Evolutionary conservation across 2,888 invertebrate genomes (phyloP), one percentile per base, ranked within the genome.

Genomic region (Schizaphis graminum): DNA sequence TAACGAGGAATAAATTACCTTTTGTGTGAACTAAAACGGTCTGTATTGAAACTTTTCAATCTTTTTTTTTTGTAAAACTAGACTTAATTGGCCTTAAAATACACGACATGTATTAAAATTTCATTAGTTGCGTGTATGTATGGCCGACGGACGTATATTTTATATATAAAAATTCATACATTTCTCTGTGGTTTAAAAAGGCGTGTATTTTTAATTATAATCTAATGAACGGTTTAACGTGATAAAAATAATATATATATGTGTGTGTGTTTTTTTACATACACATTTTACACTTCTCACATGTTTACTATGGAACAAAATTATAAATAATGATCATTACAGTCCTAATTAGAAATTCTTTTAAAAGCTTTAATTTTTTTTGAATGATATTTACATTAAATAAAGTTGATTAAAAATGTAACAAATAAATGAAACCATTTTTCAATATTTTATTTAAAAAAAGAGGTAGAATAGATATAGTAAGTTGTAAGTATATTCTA

Each of bases 171-270:
- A 91, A 77, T 77, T 53, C 49, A 84, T 53, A 67, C 11, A 84
- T 84, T 84, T 84, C 35, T 49, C 21, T 84, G 77, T 44, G 77
- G 77, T 91, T 85, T 84, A 56, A 85, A 91, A 91, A 91, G 35
- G 91, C 91, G 91, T 91, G 53, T 28, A 91, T 53, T 91, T 91
- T 91, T 91, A 84, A 91, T 84, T 85, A 91, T 84, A 91, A 91
- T 91, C 35, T 77, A 91, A 91, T 84, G 84, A 56, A 91, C 28
- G 28, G 84, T 56, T 91, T 67, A 67, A 67, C 67, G n/a, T 35
- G 67, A 67, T 67, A 35, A 67, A 67, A 61, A 61, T 28, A 28
- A 61, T 16, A 35, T 16, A 67, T 67, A 35, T 67, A 53, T 53
- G 16, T 53, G 3, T 53, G 2, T 53, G 8, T 49, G 1, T 49